A percentile compares a stretch with the other conserved stretches of the same genome.
Evolutionary conservation across 2,113 vertebrate genomes (phyloP).

Genomic region (Zootoca vivipara): DNA sequence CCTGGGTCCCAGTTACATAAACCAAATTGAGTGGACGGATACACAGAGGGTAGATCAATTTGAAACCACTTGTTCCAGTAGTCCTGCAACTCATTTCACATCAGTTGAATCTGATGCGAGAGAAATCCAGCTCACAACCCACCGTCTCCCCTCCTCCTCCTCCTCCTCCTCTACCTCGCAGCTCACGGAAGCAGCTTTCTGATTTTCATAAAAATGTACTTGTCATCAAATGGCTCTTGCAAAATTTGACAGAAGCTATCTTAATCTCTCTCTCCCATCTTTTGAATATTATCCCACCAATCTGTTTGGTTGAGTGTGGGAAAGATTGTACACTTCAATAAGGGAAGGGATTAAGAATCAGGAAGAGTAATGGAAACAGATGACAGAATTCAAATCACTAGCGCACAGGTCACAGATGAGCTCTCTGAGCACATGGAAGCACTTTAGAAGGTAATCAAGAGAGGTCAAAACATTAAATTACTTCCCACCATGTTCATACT

Average conservation of each 20-base stretch:
- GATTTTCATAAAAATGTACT: neutral
- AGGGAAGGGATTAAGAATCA: slow-evolving; percentile 51
- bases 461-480: slow-evolving; percentile 64
- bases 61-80: neutral
- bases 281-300: slow-evolving; percentile 43
- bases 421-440: slow-evolving; percentile 32
- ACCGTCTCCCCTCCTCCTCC: neutral
- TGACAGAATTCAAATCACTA: slow-evolving; percentile 56
- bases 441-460: slow-evolving; percentile 50
- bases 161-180: neutral
- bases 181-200: neutral
- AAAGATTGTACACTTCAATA: slow-evolving; percentile 38
- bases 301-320: slow-evolving; percentile 32
- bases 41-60: neutral
- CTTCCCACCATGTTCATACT: slow-evolving; percentile 47
- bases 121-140: slow-evolving; percentile 7
- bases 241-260: neutral
- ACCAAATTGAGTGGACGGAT: neutral
- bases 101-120: neutral
- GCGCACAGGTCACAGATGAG: slow-evolving; percentile 19
- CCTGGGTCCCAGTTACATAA: too few species aligned
- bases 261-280: neutral
- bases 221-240: slow-evolving; percentile 21
- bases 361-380: slow-evolving; percentile 55
- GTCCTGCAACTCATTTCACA: neutral